A percentile compares a stretch with the other conserved stretches of the same genome.
Conservation (phyloP, 2,113 vertebrate genomes). For the Chunga burmeisteri region DNA sequence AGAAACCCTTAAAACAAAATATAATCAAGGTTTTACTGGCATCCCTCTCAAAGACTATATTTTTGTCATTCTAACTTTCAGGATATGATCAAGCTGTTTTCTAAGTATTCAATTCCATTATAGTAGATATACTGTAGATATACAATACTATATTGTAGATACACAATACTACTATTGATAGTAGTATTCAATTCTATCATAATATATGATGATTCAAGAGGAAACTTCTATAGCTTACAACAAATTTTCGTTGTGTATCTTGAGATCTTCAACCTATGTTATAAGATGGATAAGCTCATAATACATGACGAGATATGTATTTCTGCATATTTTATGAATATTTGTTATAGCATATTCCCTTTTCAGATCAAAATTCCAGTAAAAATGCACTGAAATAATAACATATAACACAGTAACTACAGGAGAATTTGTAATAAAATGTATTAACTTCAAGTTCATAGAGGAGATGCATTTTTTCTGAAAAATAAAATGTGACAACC, state of each 20-base stretch:
- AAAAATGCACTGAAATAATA: background rate
- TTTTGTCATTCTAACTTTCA: background rate
- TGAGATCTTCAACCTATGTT: background rate
- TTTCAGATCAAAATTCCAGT: background rate
- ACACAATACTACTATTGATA: too few species aligned
- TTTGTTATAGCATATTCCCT: background rate
- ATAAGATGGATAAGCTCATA: background rate
- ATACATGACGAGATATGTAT: background rate
- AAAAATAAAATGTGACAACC: conserved; percentile 74
- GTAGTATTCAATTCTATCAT: background rate
- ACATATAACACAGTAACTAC: background rate
- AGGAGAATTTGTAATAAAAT: conserved; percentile 22
- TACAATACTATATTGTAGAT: too few species aligned
- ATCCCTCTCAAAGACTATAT: background rate
- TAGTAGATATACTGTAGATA: too few species aligned
- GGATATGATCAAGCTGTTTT: background rate
- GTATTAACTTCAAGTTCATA: conserved; percentile 62
- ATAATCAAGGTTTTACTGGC: background rate
- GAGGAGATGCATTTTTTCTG: conserved; percentile 56
- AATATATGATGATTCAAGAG: background rate
- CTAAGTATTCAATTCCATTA: background rate
- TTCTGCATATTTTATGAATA: background rate
- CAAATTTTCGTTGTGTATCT: background rate
- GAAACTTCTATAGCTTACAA: background rate
- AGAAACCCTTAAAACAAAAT: background rate